These are phyloP conservation scores for Tinamus guttatus DNA, from an alignment of 2,113 vertebrate genomes.

Conservation along the genomic window DNA sequence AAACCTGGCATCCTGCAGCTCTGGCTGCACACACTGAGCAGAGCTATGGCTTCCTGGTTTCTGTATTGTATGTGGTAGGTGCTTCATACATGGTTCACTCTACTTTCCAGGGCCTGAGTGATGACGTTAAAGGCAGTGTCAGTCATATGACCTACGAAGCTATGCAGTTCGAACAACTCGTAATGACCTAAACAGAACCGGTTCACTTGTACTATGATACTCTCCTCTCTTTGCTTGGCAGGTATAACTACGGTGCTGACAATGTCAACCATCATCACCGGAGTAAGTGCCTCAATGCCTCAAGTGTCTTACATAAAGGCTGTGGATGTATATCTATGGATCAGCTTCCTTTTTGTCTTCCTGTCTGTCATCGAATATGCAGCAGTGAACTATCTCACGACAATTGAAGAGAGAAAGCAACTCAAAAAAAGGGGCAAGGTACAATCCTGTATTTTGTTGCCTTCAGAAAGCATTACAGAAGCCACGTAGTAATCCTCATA, in stretches of 20 bases:
- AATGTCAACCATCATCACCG: constrained; percentile 93
- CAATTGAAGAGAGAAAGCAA: constrained; percentile 81
- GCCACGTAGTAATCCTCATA: not conserved
- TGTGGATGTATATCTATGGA: constrained; percentile 92
- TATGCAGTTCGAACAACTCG: not conserved
- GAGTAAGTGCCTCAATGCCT: constrained; percentile 91
- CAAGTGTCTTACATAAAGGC: constrained; percentile 95
- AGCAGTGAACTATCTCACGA: constrained; percentile 93
- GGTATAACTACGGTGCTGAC: constrained; percentile 92
- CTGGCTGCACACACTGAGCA: not conserved
- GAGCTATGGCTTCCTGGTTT: not conserved
- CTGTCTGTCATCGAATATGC: constrained; percentile 91
- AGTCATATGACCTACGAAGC: not conserved
- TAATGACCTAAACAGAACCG: not conserved
- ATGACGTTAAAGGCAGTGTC: not conserved
- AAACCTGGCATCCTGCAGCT: not conserved
- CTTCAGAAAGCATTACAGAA: not conserved
- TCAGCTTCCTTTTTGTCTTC: constrained; percentile 93
- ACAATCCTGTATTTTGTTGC: constrained; percentile 26
- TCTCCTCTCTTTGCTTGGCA: constrained; percentile 60
- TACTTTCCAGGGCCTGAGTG: not conserved
- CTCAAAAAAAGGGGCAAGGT: constrained; percentile 77
- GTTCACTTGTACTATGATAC: not conserved
- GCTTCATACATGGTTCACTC: not conserved
- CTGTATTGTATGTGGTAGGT: not conserved